Evolutionary conservation across 2,797 vertebrate species (phyloP), one percentile per base, ranked within the genome.

Genomic region (Danionella dracula): DNA sequence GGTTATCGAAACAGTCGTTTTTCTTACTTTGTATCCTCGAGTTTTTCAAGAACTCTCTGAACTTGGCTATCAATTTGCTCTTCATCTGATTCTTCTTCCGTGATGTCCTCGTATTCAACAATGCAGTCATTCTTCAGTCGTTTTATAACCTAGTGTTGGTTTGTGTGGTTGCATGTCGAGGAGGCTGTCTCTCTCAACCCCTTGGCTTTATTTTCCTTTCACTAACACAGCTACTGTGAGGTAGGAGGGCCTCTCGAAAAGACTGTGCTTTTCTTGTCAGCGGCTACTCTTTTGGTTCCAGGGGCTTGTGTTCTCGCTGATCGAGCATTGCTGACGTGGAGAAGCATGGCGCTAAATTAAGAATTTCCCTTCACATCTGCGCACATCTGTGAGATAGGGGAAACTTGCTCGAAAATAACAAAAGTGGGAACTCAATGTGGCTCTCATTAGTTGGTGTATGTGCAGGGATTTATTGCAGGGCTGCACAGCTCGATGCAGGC

Each of bases 201-300:
- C 38, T 35, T 66, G 70, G 48, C 78, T 82, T 86, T 83, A 79
- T 88, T 86, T 88, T 83, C 78, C 49, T 76, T 83, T 70, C 78
- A 76, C 72, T 57, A 74, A 70, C 54, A 35, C 71, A 45, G 76
- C 59, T 78, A 75, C 77, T 80, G 66, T 29, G 74, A 70, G 72
- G 66, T 73, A 53, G 54, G 4, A 46, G 75, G 78, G 71, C 81
- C 80, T 76, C 78, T 74, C 16, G 46, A 31, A 35, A 27, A 69
- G 42, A 54, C 71, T 38, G 13, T 86, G 83, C 86, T 89, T 82
- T 84, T 77, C 83, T 85, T 85, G 81, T 84, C 81, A 79, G 48
- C 32, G 11, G 74, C 84, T 85, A 68, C 83, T 87, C 82, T 83
- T 87, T 87, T 86, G 74, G 74, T 85, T 81, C 37, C 49, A 72